Evolutionary conservation across 2,888 invertebrate species (phyloP), one percentile per base, ranked within the genome.

Genomic region (Xylophagus ater): DNA sequence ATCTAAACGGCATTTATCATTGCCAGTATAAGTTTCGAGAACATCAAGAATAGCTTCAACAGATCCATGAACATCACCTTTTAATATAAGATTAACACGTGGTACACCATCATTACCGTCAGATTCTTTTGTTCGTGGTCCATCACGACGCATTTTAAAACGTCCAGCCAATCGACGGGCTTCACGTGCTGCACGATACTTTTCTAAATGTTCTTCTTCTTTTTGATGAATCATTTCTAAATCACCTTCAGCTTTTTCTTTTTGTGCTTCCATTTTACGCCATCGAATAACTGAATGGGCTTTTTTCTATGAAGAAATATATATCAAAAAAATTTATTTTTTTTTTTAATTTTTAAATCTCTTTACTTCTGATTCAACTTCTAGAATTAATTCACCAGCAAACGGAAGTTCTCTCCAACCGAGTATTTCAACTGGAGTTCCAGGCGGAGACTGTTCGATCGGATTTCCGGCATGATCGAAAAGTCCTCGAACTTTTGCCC

Each of bases 21-120:
- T 69, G n/a, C 72, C 73, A 49, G 81, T 72, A 55, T 96, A 98
- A 0, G 89, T 85, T 48, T 84, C 85, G 38, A 98, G 59, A 8
- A 89, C 81, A 59, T 96, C 87, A 45, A 94, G 62, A 47, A 98
- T 84, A 1, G 97, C 96, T 62, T 98, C 97, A 29, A 96, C 78
- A 0, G 93, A 92, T 0, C 98, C 98, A 61, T 89, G 85, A 3
- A 97, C 96, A 66, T 98, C 98, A 15, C 86, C 86, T 73, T 82
- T 79, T 4, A 84, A 55, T 4, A 84, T 58, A 7, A 83, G 62
- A 49, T 71, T 74, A 37, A 83, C 57, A 43, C 60, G 63, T 1
- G 72, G 73, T 4, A 65, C 59, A 17, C 69, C 71, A 47, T 79
- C 71, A 21, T 66, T 69, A 47, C 62, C 50, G 31, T 52, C 44